Evolutionary conservation across 2,113 vertebrate species (phyloP).

Genomic region (Oxyruncus cristatus): DNA sequence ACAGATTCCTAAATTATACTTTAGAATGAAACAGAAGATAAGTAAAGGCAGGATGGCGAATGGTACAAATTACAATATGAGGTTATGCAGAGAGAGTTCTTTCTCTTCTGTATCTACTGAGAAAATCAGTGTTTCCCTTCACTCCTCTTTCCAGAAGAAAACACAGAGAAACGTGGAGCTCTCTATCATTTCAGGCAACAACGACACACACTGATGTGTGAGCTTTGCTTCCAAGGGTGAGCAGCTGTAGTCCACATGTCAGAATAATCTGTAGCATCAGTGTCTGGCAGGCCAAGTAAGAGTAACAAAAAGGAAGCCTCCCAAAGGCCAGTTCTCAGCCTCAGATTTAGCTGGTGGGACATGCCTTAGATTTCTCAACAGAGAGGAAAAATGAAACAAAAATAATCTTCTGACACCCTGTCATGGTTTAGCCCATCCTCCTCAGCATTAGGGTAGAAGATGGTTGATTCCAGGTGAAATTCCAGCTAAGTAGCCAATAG

Average conservation of each 20-base stretch:
- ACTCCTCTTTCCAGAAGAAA: neutral
- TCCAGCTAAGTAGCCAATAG: no score
- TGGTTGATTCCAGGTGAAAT: no score
- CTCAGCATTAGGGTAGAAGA: no score
- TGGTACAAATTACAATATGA: neutral
- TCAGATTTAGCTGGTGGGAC: neutral
- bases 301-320: neutral
- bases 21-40: neutral
- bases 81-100: neutral
- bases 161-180: neutral
- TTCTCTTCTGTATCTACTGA: neutral
- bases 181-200: neutral
- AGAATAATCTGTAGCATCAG: neutral
- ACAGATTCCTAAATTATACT: neutral
- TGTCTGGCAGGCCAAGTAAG: neutral
- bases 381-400: neutral
- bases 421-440: no score
- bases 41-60: neutral
- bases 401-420: neutral
- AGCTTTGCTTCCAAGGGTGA: neutral
- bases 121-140: neutral
- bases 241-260: neutral
- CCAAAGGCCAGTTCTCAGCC: neutral
- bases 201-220: neutral
- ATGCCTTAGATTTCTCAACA: neutral